phyloP scores from a whole-genome alignment of 2,797 vertebrate genomes.

The Urocyon cinereoargenteus region DNA sequence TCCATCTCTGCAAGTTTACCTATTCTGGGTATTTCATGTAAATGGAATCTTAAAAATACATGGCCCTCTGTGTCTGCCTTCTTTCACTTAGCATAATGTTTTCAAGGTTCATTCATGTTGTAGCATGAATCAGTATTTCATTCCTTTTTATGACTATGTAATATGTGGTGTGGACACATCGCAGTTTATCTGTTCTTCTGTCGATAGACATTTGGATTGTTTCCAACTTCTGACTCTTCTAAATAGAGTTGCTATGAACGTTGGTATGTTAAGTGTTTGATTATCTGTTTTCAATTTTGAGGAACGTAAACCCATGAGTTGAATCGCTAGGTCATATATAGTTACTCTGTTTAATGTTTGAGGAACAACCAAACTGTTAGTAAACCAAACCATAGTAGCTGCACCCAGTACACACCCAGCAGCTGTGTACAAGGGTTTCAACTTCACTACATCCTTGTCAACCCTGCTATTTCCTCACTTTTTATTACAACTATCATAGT shows the following conservation, averaged over 20 bases:
- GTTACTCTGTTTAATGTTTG: not conserved
- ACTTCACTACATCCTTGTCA: not conserved
- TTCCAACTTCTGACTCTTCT: not conserved
- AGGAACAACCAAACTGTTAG: not conserved
- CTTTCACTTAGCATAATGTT: not conserved
- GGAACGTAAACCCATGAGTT: not conserved
- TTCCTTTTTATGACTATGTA: not conserved
- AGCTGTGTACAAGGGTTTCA: not conserved
- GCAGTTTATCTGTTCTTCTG: not conserved
- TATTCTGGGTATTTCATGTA: not conserved
- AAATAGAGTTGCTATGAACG: not conserved
- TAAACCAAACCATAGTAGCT: not conserved
- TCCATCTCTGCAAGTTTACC: not conserved
- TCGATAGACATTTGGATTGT: not conserved
- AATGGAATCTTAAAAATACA: not conserved
- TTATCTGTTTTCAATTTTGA: not conserved
- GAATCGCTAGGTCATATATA: not conserved
- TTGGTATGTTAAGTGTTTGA: not conserved
- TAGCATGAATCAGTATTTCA: not conserved
- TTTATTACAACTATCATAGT: not conserved
- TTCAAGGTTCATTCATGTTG: not conserved
- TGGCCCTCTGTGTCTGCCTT: not conserved
- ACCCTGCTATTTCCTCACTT: not conserved
- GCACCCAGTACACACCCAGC: not conserved
- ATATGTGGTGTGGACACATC: not conserved